A percentile compares a stretch with the other conserved stretches of the same genome.
Evolutionary conservation across 23 tunicate genomes (phyloP).

Genomic region (Trididemnum nubilum): DNA sequence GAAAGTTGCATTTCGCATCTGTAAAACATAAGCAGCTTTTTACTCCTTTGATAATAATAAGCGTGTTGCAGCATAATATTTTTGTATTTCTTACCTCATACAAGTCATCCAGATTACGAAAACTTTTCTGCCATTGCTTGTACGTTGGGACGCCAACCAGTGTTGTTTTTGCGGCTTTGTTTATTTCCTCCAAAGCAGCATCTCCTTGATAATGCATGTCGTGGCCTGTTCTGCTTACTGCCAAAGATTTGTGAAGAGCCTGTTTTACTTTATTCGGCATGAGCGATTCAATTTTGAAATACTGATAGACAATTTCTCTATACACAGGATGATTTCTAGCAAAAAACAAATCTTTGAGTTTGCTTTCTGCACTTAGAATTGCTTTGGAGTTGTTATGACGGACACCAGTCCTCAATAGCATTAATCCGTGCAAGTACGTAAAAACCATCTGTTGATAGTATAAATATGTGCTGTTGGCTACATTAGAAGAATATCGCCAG

Average conservation of each 20-base stretch:
- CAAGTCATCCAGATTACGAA: slow-evolving; percentile 11
- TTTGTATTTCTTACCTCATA: neutral
- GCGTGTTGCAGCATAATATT: neutral
- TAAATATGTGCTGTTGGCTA: neutral
- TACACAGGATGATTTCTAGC: slow-evolving; percentile 3
- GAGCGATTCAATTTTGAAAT: neutral
- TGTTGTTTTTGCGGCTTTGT: slow-evolving; percentile 7
- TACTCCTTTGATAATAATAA: neutral
- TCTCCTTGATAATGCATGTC: slow-evolving; percentile 11
- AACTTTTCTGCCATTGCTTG: slow-evolving; percentile 16
- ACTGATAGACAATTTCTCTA: neutral
- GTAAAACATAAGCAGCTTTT: neutral
- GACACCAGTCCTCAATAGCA: neutral
- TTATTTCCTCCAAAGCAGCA: slow-evolving; percentile 15
- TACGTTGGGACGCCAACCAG: neutral
- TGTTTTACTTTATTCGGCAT: neutral
- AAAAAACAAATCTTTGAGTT: slow-evolving; percentile 8
- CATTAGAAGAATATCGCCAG: neutral
- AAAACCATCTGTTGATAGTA: slow-evolving; percentile 10
- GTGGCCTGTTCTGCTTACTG: slow-evolving; percentile 12
- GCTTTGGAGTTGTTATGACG: slow-evolving; percentile 24
- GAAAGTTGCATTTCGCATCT: neutral
- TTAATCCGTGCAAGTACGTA: slow-evolving; percentile 12
- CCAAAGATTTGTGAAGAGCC: neutral
- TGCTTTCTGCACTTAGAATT: slow-evolving; percentile 10